Evolutionary conservation across 2,113 vertebrate species (phyloP), one percentile per base, ranked within the genome.

Genomic region (Lethenteron reissneri): DNA sequence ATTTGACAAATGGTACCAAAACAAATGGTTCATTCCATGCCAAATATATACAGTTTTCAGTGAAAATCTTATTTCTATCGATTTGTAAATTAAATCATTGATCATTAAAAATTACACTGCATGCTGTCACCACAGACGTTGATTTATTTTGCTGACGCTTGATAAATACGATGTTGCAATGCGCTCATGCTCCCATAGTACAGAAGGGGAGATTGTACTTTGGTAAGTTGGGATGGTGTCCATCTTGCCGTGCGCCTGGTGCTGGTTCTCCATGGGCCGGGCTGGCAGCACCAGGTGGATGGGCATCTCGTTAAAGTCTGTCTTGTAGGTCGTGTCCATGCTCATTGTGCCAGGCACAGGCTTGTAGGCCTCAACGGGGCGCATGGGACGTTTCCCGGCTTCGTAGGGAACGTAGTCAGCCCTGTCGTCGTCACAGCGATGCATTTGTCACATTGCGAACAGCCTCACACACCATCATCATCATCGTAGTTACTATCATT

Each of bases 141-240:
- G 41, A 7, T 41, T 6, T 41, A 41, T 41, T 41, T 41, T 74
- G 76, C 73, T 71, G 73, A 75, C 77, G 15, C 72, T 17, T 69
- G 73, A 72, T 71, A 75, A 79, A 77, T 72, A 15, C 11, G 57
- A 77, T 57, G 12, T 4, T 17, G 57, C 21, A 69, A 57, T 56
- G 17, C 17, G 59, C 17, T 15, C 11, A 72, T 41, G 41, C 41
- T 41, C 41, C 41, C 41, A 41, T 68, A 12, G 12, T 6, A 68
- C 19, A 13, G 11, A 64, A 21, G 58, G 21, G 10, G 3, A 9
- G 4, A n/a, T 69, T 74, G 58, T 78, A 90, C 87, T 87, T 86
- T 78, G 82, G 70, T 89, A 90, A 69, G 85, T 90, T 72, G 88
- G 87, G 75, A 87, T 59, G 2, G 85, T 83, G 71, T 84, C 83